Evolutionary conservation across 1,140 invertebrate genomes (phyloP), one percentile per base, ranked within the genome.

Genomic region (Monomorium pharaonis): DNA sequence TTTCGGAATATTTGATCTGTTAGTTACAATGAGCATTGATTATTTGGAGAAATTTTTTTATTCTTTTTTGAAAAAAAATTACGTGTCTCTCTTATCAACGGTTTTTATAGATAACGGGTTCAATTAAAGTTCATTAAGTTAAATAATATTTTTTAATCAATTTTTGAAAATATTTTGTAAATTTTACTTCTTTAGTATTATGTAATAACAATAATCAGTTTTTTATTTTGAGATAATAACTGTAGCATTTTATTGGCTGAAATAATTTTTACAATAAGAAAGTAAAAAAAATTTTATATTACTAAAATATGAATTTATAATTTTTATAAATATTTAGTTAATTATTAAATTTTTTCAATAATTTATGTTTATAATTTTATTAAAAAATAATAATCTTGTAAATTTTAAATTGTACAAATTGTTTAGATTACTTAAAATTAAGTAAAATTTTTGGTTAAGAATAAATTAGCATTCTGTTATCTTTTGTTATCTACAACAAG

Each of bases 201-300:
- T 2, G 16, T 33, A 74, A 74, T 21, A 72, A 33, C 18, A 33
- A 6, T 72, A 4, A 33, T 54, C 18, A 12, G 0, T n/a, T 21
- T 16, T 69, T 70, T 27, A 14, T 54, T 5, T 49, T 14, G n/a
- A 72, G 3, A 70, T 9, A 72, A 49, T 47, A 14, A 72, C 30
- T 51, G 6, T 2, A 18, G 0, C 49, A 33, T n/a, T 2, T 33
- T 33, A 51, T 72, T 51, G 27, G 21, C 0, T 33, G 0, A 72
- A 72, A 72, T 72, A 51, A 47, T 72, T 51, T 72, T 33, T 33
- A 3, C 10, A 2, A 30, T 72, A 30, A 72, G n/a, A 72, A 51
- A 27, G 0, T 30, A 24, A 51, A 18, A 70, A 0, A 30, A 0
- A 37, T n/a, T 63, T 33, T 37, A 63, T n/a, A n/a, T 63, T 37